Evolutionary conservation across 2,113 vertebrate genomes (phyloP).

Genomic region (Petrocephalus zakoni): DNA sequence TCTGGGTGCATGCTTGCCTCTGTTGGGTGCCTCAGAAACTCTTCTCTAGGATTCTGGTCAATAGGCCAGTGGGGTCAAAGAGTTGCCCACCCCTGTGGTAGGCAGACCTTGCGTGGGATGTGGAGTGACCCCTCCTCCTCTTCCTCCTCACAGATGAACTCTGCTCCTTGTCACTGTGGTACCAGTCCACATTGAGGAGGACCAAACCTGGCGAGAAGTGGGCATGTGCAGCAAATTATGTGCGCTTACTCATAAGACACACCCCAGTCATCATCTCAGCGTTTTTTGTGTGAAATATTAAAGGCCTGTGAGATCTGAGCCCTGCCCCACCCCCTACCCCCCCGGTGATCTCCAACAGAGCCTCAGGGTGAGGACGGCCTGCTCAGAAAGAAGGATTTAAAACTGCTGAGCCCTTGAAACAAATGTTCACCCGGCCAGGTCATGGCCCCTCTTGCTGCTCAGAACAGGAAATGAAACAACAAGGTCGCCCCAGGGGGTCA

Average conservation of each 20-base stretch:
- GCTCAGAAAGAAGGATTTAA: background rate
- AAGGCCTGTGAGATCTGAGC: background rate
- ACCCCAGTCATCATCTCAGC: background rate
- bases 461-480: constrained; percentile 19
- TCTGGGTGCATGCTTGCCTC: constrained; percentile 5
- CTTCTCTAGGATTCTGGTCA: background rate
- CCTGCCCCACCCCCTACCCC: no score
- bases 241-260: background rate
- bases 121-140: background rate
- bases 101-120: background rate
- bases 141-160: background rate
- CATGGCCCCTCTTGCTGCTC: background rate
- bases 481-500: constrained; percentile 4
- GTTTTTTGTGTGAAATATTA: background rate
- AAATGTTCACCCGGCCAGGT: background rate
- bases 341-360: background rate
- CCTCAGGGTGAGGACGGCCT: background rate
- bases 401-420: background rate
- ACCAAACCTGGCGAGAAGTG: background rate
- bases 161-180: background rate
- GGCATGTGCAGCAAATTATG: background rate
- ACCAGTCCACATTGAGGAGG: background rate
- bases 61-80: constrained; percentile 17
- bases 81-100: background rate
- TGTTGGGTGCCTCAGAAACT: constrained; percentile 2